Evolutionary conservation across 2,113 vertebrate species (phyloP).

Genomic region (Melanotaenia duboulayi): DNA sequence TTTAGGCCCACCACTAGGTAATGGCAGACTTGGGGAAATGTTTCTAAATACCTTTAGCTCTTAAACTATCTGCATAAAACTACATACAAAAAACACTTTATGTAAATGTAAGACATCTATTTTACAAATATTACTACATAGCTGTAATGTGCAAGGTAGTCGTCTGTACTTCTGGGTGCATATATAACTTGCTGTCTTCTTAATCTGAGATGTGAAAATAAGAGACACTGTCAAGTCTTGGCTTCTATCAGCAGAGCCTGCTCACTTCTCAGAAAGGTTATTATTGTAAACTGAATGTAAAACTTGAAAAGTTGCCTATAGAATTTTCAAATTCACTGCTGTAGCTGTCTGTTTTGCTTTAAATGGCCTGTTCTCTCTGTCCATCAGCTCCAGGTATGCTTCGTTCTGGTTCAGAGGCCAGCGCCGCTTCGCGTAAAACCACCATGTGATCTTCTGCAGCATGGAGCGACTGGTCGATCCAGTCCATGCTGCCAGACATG

Average conservation of each 20-base stretch:
- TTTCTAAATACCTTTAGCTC: conserved; percentile 39
- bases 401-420: conserved; percentile 89
- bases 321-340: neutral
- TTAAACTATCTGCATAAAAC: conserved; percentile 3
- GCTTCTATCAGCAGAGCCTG: neutral
- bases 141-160: neutral
- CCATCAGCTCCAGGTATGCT: conserved; percentile 73
- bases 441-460: conserved; percentile 93
- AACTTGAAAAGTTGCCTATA: conserved; percentile 3
- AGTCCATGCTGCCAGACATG: conserved; percentile 90
- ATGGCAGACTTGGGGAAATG: conserved; percentile 32
- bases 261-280: conserved; percentile 9
- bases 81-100: neutral
- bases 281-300: conserved; percentile 4
- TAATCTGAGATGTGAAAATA: neutral
- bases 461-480: conserved; percentile 92
- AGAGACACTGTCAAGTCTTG: neutral
- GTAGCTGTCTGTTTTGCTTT: conserved; percentile 37
- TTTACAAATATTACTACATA: neutral
- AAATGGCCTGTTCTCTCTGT: conserved; percentile 91
- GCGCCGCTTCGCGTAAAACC: conserved; percentile 89
- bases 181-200: neutral
- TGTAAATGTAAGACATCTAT: neutral
- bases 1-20: conserved; percentile 58
- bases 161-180: neutral